Percentiles rank a stretch among this genome's conserved stretches.
These are phyloP conservation scores for Synanthedon andrenaeformis DNA, from an alignment of 2,888 invertebrate species.

Conservation along the genomic window DNA sequence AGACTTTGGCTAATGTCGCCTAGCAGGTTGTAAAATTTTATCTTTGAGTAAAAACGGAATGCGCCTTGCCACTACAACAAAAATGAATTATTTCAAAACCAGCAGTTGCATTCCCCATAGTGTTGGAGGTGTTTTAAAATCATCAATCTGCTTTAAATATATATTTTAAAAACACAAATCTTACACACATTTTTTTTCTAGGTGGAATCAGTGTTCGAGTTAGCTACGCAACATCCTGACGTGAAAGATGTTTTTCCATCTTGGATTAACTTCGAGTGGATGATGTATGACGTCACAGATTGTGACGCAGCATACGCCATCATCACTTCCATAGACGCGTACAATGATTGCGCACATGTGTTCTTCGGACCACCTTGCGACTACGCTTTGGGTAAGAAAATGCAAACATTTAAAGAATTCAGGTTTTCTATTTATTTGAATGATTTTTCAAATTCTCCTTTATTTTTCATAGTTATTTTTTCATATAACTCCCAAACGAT, in stretches of 20 bases:
- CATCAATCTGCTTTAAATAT: background rate
- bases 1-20: too few relatives aligned
- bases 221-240: conserved; percentile 70
- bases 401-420: conserved; percentile 1
- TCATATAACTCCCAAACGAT: too few relatives aligned
- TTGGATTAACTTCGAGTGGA: conserved; percentile 71
- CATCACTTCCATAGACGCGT: conserved; percentile 78
- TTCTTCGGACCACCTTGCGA: conserved; percentile 87
- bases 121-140: too few relatives aligned
- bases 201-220: conserved; percentile 72
- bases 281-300: conserved; percentile 74
- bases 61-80: too few relatives aligned
- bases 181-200: conserved; percentile 21
- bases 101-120: too few relatives aligned
- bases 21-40: too few relatives aligned
- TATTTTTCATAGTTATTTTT: too few relatives aligned
- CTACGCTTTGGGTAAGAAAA: conserved; percentile 79
- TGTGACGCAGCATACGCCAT: conserved; percentile 81
- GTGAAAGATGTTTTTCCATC: conserved; percentile 66
- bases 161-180: background rate
- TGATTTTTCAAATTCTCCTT: too few relatives aligned
- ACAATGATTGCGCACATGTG: conserved; percentile 79
- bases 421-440: too few relatives aligned
- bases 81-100: too few relatives aligned
- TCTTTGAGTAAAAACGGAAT: too few relatives aligned